Evolutionary conservation across 2,113 vertebrate genomes (phyloP).

Genomic region (Mohoua ochrocephala): DNA sequence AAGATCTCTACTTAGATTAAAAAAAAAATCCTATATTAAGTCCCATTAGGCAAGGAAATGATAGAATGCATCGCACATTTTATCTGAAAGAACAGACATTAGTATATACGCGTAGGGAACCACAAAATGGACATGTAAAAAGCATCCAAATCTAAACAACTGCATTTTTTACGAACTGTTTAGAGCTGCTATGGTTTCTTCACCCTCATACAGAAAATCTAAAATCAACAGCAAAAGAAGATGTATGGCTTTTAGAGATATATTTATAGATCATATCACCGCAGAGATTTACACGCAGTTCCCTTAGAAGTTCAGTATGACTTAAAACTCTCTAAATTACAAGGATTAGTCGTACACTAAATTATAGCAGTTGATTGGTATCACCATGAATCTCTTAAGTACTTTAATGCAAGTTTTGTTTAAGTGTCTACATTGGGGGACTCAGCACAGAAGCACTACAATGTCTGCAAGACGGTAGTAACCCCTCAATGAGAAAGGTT

Average conservation of each 20-base stretch:
- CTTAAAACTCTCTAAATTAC: not conserved
- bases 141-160: not conserved
- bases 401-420: not conserved
- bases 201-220: not conserved
- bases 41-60: not conserved
- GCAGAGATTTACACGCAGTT: not conserved
- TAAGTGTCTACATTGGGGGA: not conserved
- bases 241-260: not conserved
- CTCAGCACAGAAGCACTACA: not conserved
- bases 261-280: not conserved
- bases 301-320: not conserved
- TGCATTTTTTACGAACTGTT: not conserved
- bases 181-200: not conserved
- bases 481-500: not conserved
- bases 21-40: not conserved
- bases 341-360: not conserved
- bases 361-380: not conserved
- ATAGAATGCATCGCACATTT: not conserved
- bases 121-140: not conserved
- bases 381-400: not conserved
- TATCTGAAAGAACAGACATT: not conserved
- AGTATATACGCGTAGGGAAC: not conserved
- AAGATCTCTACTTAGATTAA: not conserved
- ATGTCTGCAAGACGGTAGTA: not conserved
- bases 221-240: not conserved